phyloP scores from a whole-genome alignment of 2,797 vertebrate genomes.

The Macrochelys suwanniensis region DNA sequence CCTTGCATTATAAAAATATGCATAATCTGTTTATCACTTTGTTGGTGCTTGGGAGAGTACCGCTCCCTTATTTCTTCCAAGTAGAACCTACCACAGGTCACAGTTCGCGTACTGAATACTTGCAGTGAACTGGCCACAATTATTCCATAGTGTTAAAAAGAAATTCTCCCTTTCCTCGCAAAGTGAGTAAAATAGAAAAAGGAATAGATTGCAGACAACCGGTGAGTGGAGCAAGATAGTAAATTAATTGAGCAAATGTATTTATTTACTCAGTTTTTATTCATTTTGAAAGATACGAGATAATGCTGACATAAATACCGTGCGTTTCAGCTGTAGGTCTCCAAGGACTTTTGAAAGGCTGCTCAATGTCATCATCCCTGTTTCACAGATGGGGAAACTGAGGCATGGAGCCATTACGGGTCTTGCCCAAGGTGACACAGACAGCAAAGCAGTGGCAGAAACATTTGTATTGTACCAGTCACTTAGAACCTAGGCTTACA shows the following conservation, averaged over 20 bases:
- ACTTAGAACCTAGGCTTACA: not conserved
- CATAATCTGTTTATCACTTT: not conserved
- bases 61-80: not conserved
- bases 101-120: fast-evolving
- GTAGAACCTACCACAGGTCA: not conserved
- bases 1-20: not conserved
- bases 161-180: not conserved
- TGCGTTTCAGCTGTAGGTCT: not conserved
- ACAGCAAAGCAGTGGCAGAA: not conserved
- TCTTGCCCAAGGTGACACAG: not conserved
- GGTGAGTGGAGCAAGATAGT: not conserved
- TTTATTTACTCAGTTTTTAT: not conserved
- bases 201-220: not conserved
- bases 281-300: not conserved
- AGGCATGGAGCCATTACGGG: not conserved
- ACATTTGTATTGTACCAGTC: not conserved
- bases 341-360: not conserved
- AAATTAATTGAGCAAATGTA: not conserved
- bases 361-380: not conserved
- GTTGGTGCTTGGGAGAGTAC: not conserved
- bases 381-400: not conserved
- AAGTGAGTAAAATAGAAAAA: not conserved
- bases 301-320: fast-evolving
- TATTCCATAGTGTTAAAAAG: not conserved
- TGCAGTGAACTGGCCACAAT: not conserved